Conservation (phyloP, 2,797 vertebrate species). For the Diplodus sargus region DNA sequence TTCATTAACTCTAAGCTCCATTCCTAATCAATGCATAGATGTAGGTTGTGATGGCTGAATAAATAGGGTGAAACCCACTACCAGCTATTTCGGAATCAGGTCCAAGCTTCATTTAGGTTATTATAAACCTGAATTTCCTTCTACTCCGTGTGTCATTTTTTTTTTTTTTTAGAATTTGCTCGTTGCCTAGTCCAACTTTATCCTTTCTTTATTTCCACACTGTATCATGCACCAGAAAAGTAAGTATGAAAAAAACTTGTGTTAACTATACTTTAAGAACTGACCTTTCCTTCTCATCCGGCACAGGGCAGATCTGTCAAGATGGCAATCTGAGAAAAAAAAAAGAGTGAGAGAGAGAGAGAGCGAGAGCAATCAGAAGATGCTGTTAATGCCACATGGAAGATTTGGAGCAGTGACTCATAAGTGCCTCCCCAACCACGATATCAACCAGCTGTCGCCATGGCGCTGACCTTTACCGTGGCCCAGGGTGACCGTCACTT, state of each 20-base stretch:
- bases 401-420: slow-evolving; percentile 74
- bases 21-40: slow-evolving; percentile 46
- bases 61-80: slow-evolving; percentile 31
- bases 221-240: not conserved
- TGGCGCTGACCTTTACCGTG: slow-evolving; percentile 81
- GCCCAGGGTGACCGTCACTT: slow-evolving; percentile 80
- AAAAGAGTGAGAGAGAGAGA: slow-evolving; percentile 14
- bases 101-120: slow-evolving; percentile 30
- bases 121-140: slow-evolving; percentile 8
- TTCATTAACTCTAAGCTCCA: slow-evolving; percentile 43
- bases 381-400: slow-evolving; percentile 75
- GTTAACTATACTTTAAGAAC: slow-evolving; percentile 29
- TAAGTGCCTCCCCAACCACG: slow-evolving; percentile 60
- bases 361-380: slow-evolving; percentile 51
- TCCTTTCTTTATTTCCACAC: slow-evolving; percentile 10
- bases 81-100: slow-evolving; percentile 33
- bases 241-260: not conserved
- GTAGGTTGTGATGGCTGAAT: slow-evolving; percentile 39
- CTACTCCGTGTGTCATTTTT: not conserved
- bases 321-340: slow-evolving; percentile 47
- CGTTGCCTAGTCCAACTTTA: slow-evolving; percentile 1
- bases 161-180: slow-evolving; percentile 2
- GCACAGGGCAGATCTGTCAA: slow-evolving; percentile 64
- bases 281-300: slow-evolving; percentile 66
- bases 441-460: slow-evolving; percentile 79